phyloP scores from a whole-genome alignment of 1,140 invertebrate genomes.

The Drosophila navojoa region DNA sequence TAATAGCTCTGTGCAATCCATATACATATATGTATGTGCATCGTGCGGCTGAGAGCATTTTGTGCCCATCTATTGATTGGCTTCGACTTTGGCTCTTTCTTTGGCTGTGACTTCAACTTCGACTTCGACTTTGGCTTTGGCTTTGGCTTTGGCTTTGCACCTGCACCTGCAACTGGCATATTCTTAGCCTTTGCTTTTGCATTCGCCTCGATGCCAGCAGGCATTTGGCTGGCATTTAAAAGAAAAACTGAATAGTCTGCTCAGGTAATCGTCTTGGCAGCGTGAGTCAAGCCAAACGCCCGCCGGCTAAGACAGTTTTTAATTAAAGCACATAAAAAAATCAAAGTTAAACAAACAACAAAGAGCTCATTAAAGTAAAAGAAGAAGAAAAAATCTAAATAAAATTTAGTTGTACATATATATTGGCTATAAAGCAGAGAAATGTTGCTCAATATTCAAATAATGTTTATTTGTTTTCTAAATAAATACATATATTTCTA shows the following conservation, averaged over 20 bases:
- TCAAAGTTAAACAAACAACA: neutral
- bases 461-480: no score
- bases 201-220: neutral
- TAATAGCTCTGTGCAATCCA: neutral
- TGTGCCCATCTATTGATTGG: conserved; percentile 17
- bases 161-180: neutral
- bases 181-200: neutral
- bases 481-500: no score
- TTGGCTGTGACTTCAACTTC: conserved; percentile 2
- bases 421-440: no score
- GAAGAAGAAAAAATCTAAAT: no score
- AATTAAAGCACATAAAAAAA: conserved; percentile 11
- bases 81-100: neutral
- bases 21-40: neutral
- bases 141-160: neutral
- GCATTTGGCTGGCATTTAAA: conserved; percentile 14
- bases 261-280: conserved; percentile 30
- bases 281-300: neutral
- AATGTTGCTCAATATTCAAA: no score
- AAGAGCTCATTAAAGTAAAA: no score
- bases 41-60: neutral
- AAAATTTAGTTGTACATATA: no score
- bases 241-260: conserved; percentile 20
- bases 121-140: neutral
- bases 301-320: conserved; percentile 4